Conservation (phyloP, 2,113 vertebrate species). For the Melanerpes aurifrons region DNA sequence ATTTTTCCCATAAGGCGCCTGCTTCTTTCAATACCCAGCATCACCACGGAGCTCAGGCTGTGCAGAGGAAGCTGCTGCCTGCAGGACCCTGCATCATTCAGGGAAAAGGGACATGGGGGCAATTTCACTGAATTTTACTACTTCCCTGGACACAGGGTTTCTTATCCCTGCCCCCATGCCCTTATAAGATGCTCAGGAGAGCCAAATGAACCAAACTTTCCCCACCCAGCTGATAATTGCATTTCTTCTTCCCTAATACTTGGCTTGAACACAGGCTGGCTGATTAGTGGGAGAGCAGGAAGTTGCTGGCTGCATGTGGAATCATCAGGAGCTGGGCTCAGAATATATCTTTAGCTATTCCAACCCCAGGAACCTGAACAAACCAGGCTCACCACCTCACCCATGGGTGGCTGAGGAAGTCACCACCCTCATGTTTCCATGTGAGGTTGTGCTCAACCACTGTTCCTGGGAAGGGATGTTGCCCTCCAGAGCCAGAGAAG, state of each 20-base stretch:
- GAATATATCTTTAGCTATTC: not conserved
- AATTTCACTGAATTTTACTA: not conserved
- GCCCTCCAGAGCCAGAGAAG: not conserved
- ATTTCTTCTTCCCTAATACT: not conserved
- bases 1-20: not conserved
- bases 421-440: fast-evolving
- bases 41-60: not conserved
- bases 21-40: not conserved
- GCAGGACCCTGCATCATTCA: not conserved
- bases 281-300: not conserved
- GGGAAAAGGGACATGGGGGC: not conserved
- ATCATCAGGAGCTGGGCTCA: not conserved
- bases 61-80: not conserved
- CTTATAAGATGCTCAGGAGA: not conserved
- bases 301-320: not conserved
- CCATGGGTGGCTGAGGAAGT: fast-evolving
- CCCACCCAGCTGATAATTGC: fast-evolving
- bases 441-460: not conserved
- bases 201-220: not conserved
- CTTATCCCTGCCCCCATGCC: not conserved
- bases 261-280: not conserved
- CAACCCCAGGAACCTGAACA: not conserved
- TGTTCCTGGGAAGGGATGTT: not conserved
- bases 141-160: not conserved
- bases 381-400: fast-evolving